Evolutionary conservation across 2,113 vertebrate genomes (phyloP).

Genomic region (Lepus americanus): DNA sequence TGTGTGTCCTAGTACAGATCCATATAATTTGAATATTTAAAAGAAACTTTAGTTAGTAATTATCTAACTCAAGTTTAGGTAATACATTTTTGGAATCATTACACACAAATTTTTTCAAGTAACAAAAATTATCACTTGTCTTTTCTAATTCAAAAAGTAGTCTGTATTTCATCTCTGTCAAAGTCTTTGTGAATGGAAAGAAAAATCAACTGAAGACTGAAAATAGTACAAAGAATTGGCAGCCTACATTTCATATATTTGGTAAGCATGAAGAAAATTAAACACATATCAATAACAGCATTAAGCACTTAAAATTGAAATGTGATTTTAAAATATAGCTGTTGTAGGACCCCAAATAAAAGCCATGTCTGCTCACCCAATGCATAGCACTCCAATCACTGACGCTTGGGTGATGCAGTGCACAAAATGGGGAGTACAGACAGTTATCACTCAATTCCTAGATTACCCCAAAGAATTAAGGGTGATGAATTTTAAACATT

Average conservation of each 20-base stretch:
- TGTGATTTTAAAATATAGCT: slow-evolving; percentile 26
- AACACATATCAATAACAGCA: background rate
- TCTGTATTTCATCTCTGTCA: slow-evolving; percentile 22
- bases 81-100: slow-evolving; percentile 5
- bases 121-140: background rate
- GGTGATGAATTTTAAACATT: too few relatives aligned
- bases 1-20: background rate
- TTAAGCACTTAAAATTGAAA: slow-evolving; percentile 45
- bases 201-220: background rate
- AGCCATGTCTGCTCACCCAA: too few relatives aligned
- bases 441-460: too few relatives aligned
- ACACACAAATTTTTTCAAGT: slow-evolving; percentile 22
- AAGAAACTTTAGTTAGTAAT: background rate
- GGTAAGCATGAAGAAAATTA: slow-evolving; percentile 39
- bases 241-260: background rate
- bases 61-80: background rate
- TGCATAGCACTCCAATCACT: too few relatives aligned
- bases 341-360: too few relatives aligned
- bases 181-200: background rate
- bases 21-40: background rate
- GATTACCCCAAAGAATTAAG: too few relatives aligned
- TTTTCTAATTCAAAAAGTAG: background rate
- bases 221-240: slow-evolving; percentile 8
- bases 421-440: too few relatives aligned
- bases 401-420: too few relatives aligned